phyloP scores from a whole-genome alignment of 1,140 invertebrate species.

The Zaprionus africanus region DNA sequence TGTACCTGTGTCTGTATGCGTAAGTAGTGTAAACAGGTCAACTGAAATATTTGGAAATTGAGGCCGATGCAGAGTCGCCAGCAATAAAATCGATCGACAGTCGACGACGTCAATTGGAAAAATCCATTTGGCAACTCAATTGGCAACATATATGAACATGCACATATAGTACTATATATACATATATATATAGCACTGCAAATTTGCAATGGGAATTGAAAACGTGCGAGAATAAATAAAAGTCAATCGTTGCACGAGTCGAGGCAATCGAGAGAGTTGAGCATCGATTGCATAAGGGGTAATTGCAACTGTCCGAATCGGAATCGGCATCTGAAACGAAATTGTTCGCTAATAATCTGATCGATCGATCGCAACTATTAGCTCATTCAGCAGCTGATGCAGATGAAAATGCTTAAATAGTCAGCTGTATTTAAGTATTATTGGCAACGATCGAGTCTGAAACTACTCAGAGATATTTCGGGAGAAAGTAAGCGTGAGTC shows the following conservation, averaged over 20 bases:
- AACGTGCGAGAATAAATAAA: constrained; percentile 44
- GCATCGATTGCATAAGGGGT: constrained; percentile 17
- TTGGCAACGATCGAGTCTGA: not conserved
- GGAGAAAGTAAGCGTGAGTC: constrained; percentile 2
- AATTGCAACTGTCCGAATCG: constrained; percentile 17
- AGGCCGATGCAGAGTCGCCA: constrained; percentile 4
- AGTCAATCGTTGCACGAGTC: constrained; percentile 14
- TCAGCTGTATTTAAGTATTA: constrained; percentile 5
- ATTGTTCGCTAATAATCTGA: constrained; percentile 4
- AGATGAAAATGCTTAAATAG: not conserved
- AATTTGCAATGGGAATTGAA: constrained; percentile 26
- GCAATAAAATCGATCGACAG: not conserved
- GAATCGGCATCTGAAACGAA: constrained; percentile 10
- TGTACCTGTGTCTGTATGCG: not conserved
- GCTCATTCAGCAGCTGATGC: not conserved
- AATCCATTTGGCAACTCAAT: constrained; percentile 29
- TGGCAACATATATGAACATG: not conserved
- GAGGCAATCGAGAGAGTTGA: constrained; percentile 8
- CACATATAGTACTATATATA: too few species aligned
- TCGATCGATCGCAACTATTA: not conserved
- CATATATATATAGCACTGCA: too few species aligned
- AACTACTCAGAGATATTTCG: not conserved
- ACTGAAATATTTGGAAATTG: constrained; percentile 16
- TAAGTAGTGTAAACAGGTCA: constrained; percentile 14
- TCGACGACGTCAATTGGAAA: constrained; percentile 38